Percentiles rank a stretch among this genome's conserved stretches.
phyloP scores from a whole-genome alignment of 2,888 invertebrate species.

The Machimus rusticus region DNA sequence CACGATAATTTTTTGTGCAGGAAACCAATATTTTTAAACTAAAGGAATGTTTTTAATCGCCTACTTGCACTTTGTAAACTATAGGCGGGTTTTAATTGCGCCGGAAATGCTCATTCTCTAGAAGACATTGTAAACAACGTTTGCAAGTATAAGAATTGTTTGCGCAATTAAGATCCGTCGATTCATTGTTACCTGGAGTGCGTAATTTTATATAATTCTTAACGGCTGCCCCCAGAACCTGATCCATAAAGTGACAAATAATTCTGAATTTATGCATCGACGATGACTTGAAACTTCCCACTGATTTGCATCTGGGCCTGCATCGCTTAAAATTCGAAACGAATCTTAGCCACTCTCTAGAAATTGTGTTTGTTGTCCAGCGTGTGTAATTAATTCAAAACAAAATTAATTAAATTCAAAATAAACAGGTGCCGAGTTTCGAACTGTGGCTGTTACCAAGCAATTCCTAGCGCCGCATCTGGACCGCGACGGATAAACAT shows the following conservation, averaged over 20 bases:
- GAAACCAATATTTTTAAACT: background rate
- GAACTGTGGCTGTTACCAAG: background rate
- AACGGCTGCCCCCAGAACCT: background rate
- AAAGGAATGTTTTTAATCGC: background rate
- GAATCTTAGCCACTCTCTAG: background rate
- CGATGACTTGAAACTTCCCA: background rate
- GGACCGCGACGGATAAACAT: background rate
- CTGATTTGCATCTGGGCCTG: background rate
- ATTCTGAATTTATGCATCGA: background rate
- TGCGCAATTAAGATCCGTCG: background rate
- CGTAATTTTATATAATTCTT: background rate
- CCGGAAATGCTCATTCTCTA: background rate
- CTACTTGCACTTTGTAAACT: background rate
- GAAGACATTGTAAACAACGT: background rate
- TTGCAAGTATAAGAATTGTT: background rate
- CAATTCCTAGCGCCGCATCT: background rate
- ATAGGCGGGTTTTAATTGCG: background rate
- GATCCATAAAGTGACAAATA: background rate
- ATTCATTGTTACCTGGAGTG: background rate
- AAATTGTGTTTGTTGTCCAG: background rate
- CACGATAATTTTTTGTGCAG: background rate
- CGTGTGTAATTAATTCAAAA: conserved; percentile 10
- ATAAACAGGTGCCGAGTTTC: background rate
- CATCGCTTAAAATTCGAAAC: background rate
- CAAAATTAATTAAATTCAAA: conserved; percentile 16